A percentile compares a stretch with the other conserved stretches of the same genome.
phyloP scores from a whole-genome alignment of 2,888 invertebrate species.

The Cerceris ruficornis region DNA sequence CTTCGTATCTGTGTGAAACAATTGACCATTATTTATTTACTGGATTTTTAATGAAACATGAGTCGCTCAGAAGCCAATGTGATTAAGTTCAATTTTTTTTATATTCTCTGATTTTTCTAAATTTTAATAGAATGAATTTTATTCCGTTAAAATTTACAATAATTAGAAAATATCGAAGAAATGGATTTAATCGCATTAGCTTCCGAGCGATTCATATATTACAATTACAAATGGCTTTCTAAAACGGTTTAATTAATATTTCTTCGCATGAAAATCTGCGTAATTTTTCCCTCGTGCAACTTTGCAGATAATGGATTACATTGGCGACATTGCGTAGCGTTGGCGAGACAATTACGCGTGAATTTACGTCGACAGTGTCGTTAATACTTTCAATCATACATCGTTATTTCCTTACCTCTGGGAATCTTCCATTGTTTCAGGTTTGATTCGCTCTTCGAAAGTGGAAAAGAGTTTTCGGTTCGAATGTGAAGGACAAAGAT shows the following conservation, averaged over 20 bases:
- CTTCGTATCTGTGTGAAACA: constrained; percentile 70
- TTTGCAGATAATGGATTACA: not conserved
- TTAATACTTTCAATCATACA: not conserved
- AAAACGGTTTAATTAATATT: not conserved
- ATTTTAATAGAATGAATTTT: too few species aligned
- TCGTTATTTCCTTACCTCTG: constrained; percentile 68
- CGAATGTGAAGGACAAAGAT: constrained; percentile 58
- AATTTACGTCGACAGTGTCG: not conserved
- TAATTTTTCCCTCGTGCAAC: not conserved
- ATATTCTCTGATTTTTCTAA: too few species aligned
- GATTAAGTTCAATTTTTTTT: too few species aligned
- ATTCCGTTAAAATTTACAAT: too few species aligned
- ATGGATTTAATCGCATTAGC: too few species aligned
- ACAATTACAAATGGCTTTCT: not conserved
- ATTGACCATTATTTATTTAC: constrained; percentile 39
- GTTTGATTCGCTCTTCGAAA: constrained; percentile 29
- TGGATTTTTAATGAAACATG: too few species aligned
- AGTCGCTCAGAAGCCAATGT: too few species aligned
- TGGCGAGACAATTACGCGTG: not conserved
- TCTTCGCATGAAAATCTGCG: not conserved
- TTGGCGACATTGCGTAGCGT: not conserved
- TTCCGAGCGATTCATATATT: too few species aligned
- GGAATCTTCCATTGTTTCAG: constrained; percentile 73
- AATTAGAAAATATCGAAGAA: too few species aligned
- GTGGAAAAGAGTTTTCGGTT: constrained; percentile 29